A percentile compares a stretch with the other conserved stretches of the same genome.
These are phyloP conservation scores for Ciconia stormi DNA, from an alignment of 2,113 vertebrate species.

Conservation along the genomic window DNA sequence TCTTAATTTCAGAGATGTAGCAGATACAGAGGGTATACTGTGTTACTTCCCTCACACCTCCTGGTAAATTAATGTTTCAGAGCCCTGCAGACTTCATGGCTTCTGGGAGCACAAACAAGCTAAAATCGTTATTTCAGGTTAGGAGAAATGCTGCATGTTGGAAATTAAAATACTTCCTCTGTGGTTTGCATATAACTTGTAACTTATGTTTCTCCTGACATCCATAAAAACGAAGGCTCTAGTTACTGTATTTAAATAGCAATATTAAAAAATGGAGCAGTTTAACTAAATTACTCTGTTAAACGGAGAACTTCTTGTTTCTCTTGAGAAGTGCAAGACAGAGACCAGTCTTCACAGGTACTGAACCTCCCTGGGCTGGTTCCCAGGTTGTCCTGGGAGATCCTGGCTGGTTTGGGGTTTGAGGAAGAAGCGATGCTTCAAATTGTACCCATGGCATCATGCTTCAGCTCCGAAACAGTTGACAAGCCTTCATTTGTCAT, in stretches of 20 bases:
- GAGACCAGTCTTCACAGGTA: not conserved
- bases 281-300: not conserved
- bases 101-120: slow-evolving; percentile 11
- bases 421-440: not conserved
- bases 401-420: not conserved
- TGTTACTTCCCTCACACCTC: slow-evolving; percentile 36
- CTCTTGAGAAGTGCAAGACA: not conserved
- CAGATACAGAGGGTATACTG: not conserved
- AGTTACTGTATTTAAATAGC: not conserved
- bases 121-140: not conserved
- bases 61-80: not conserved
- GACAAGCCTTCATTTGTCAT: not conserved
- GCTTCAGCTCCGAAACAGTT: not conserved
- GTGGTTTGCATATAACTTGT: slow-evolving; percentile 1
- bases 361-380: not conserved
- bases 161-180: slow-evolving; percentile 54
- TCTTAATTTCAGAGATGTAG: not conserved
- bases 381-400: not conserved
- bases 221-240: not conserved
- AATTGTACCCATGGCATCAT: not conserved
- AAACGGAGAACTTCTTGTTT: not conserved
- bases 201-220: slow-evolving; percentile 15
- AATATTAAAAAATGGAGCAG: not conserved
- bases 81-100: not conserved
- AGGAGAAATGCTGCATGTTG: not conserved